Percentiles rank a stretch among this genome's conserved stretches.
Conservation (phyloP, 2,888 invertebrate genomes). For the Bedellia somnulentella region DNA sequence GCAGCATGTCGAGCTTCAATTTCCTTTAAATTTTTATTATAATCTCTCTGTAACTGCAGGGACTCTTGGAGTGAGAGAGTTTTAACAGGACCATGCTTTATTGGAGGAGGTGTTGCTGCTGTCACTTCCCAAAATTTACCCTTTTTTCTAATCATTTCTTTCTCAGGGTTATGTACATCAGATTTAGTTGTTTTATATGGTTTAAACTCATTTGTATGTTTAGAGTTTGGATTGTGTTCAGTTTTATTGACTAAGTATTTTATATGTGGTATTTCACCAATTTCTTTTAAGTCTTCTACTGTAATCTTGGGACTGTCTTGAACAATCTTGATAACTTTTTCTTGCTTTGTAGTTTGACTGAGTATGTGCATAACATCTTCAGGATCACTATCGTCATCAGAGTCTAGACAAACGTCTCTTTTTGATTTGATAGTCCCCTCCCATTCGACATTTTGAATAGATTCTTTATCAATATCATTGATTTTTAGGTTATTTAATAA, state of each 20-base stretch:
- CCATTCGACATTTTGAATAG: conserved; percentile 64
- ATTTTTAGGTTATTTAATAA: conserved; percentile 54
- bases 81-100: conserved; percentile 55
- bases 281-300: conserved; percentile 46
- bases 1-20: conserved; percentile 61
- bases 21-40: conserved; percentile 40
- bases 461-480: conserved; percentile 32
- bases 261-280: conserved; percentile 47
- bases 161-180: conserved; percentile 56
- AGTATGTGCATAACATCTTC: conserved; percentile 62
- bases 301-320: conserved; percentile 51
- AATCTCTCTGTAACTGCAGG: conserved; percentile 53
- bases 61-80: conserved; percentile 58
- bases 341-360: conserved; percentile 51
- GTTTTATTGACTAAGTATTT: conserved; percentile 57
- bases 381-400: conserved; percentile 63
- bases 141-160: conserved; percentile 50
- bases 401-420: conserved; percentile 34
- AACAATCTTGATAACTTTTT: conserved; percentile 43
- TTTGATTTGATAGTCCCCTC: conserved; percentile 37
- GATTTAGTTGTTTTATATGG: conserved; percentile 61
- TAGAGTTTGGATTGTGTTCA: conserved; percentile 27
- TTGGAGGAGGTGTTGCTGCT: conserved; percentile 64
- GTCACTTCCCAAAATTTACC: conserved; percentile 64
- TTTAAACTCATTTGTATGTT: conserved; percentile 39